phyloP scores from a whole-genome alignment of 1,140 invertebrate species.

The Steinernema feltiae region DNA sequence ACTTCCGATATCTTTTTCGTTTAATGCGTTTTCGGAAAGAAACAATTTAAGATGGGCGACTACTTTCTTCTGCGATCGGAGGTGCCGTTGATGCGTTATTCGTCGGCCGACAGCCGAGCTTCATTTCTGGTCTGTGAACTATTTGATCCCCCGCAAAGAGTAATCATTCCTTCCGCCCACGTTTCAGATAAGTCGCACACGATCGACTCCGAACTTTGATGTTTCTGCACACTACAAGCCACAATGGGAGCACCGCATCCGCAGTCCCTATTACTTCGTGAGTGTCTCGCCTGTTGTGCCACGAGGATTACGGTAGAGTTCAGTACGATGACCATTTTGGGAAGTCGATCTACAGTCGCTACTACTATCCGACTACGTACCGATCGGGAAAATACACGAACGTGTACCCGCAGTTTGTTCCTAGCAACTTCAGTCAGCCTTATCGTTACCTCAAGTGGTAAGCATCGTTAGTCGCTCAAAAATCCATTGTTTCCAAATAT shows the following conservation, averaged over 20 bases:
- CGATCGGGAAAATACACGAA: slow-evolving; percentile 5
- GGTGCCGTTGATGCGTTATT: neutral
- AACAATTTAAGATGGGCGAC: neutral
- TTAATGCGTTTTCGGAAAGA: neutral
- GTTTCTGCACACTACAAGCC: neutral
- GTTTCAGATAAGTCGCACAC: neutral
- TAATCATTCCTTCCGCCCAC: neutral
- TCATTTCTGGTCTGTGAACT: neutral
- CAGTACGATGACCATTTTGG: slow-evolving; percentile 2
- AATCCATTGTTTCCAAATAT: too few relatives aligned
- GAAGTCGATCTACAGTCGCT: neutral
- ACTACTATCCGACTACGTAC: neutral
- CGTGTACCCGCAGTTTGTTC: neutral
- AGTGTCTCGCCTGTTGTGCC: neutral
- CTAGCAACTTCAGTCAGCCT: neutral
- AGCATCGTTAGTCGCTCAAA: too few relatives aligned
- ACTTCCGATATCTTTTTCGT: neutral
- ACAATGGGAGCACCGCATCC: neutral
- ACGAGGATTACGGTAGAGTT: neutral
- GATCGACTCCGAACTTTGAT: neutral
- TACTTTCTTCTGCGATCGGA: neutral
- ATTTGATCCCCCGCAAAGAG: neutral
- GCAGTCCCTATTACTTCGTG: neutral
- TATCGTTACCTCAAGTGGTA: neutral
- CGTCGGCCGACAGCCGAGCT: slow-evolving; percentile 1